Base-by-base conservation (phyloP, 2,888 invertebrate species). In the Ennomos quercinarius region DNA sequence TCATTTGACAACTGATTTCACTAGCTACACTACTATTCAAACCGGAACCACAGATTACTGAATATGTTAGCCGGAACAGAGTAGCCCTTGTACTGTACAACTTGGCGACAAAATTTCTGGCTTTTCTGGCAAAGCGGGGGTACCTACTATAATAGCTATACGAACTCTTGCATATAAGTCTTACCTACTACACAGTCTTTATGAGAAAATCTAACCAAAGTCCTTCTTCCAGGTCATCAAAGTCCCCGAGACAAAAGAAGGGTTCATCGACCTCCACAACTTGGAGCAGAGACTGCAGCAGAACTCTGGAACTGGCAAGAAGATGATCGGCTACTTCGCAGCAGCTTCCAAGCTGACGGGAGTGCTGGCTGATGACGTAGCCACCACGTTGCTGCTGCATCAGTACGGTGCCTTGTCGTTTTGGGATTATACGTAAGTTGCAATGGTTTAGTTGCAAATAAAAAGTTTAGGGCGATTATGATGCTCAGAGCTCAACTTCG, bases 311-410 rank as follows among this genome's bases (percentile, higher is more conserved):
- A 90, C 92, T 10, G 95, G 95, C n/a, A 90, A 94, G 59, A 93
- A 94, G 73, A 87, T 98, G 85, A 95, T 98, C 50, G 98, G 98
- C 0, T 96, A 96, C 83, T 98, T 98, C 84, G 95, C 96, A 27
- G 97, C 97, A 0, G 97, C 97, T 1, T 97, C 97, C 17, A 97
- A 97, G 78, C 94, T 98, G n/a, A 97, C 98, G 0, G 98, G 98
- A 8, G 95, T 97, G n/a, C 78, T 98, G 38, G 95, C 95, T 42
- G 97, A 98, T 86, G 97, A 97, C 74, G 95, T 97, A 2, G 95
- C 95, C 0, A 95, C 98, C 9, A 97, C 97, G 0, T 87, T 96
- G 11, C 89, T 97, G 5, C 93, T 98, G 10, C 98, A 98, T 77
- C 96, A 93, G 57, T 96, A 97, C 78, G 96, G 96, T 9, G 98